These are phyloP conservation scores for Trissolcus brochymenae DNA, from an alignment of 2,888 invertebrate genomes.

Conservation along the genomic window DNA sequence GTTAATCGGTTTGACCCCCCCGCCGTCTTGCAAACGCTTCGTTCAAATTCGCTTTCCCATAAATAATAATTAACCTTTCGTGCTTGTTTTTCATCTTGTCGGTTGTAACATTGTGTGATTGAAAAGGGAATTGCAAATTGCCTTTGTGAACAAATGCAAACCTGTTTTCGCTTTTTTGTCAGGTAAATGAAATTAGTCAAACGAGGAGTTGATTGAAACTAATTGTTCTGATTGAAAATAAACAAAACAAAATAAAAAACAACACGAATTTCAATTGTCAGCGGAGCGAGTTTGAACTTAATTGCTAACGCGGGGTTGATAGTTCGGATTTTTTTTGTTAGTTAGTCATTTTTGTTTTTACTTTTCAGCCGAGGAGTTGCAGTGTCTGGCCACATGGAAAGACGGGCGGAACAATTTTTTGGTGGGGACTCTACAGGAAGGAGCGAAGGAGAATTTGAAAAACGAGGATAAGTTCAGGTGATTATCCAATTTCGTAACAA, in stretches of 20 bases:
- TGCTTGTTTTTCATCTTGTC: background rate
- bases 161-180: background rate
- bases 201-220: background rate
- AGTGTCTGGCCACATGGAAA: conserved; percentile 90
- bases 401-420: conserved; percentile 88
- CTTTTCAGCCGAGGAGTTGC: conserved; percentile 85
- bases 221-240: background rate
- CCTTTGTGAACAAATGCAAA: no score
- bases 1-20: conserved; percentile 47
- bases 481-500: conserved; percentile 63
- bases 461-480: conserved; percentile 88
- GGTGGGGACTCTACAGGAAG: conserved; percentile 84
- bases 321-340: background rate
- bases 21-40: background rate
- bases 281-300: no score
- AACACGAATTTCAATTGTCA: no score
- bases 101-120: no score
- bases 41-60: background rate
- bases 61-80: background rate
- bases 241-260: background rate
- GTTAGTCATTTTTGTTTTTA: background rate
- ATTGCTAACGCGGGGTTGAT: no score
- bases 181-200: background rate
- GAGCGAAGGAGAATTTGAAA: conserved; percentile 67
- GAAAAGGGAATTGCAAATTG: no score